These are phyloP conservation scores for Nebria ingens DNA, from an alignment of 1,140 invertebrate genomes.

Conservation along the genomic window DNA sequence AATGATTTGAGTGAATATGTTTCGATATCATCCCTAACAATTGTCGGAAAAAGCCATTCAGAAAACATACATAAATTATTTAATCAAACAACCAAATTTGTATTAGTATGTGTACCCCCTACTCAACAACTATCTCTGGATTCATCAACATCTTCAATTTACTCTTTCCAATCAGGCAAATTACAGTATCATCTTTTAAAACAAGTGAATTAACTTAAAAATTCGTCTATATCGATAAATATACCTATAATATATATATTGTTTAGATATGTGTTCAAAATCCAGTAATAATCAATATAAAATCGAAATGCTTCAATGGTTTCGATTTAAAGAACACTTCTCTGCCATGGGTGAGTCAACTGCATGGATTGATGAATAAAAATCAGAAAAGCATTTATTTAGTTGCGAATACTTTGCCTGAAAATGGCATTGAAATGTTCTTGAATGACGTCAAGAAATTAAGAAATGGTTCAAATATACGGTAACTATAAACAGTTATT, in stretches of 20 bases:
- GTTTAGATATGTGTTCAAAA: no score
- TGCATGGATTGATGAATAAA: no score
- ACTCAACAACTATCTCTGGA: not conserved
- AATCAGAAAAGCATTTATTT: slow-evolving; percentile 24
- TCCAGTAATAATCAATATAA: no score
- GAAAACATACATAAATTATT: not conserved
- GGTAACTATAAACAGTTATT: not conserved
- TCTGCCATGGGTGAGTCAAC: no score
- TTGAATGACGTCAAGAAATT: slow-evolving; percentile 16
- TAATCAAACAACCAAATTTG: not conserved
- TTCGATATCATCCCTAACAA: not conserved
- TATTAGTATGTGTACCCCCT: not conserved
- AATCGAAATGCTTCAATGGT: no score
- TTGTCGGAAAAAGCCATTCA: not conserved
- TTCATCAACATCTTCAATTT: not conserved
- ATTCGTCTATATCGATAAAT: no score
- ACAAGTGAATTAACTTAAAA: no score
- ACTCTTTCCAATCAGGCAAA: not conserved
- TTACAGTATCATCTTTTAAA: not conserved
- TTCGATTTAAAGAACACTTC: no score
- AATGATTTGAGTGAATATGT: not conserved
- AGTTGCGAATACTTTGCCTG: slow-evolving; percentile 21
- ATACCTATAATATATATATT: no score
- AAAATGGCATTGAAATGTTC: slow-evolving; percentile 27
- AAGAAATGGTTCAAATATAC: not conserved